Evolutionary conservation across 1,140 invertebrate genomes (phyloP).

Genomic region (Papilio aristodemus): DNA sequence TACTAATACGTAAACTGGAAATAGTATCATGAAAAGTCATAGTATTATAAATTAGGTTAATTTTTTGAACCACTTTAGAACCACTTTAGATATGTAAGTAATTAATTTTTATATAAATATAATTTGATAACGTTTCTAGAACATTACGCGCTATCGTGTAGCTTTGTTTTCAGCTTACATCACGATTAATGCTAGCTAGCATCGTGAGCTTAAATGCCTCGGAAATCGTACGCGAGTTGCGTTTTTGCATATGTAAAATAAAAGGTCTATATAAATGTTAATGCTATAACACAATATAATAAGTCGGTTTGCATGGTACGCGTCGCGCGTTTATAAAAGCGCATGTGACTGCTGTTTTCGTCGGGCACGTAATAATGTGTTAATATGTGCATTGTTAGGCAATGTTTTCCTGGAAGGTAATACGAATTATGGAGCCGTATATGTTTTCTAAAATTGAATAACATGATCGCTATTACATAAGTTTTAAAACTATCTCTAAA

Average conservation of each 20-base stretch:
- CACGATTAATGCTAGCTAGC: not conserved
- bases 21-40: too few relatives aligned
- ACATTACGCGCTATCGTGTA: not conserved
- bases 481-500: not conserved
- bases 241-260: constrained; percentile 21
- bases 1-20: too few relatives aligned
- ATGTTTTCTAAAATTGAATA: not conserved
- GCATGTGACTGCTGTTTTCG: constrained; percentile 7
- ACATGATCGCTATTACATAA: not conserved
- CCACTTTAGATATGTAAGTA: too few relatives aligned
- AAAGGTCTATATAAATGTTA: constrained; percentile 27
- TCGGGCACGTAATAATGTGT: constrained; percentile 1
- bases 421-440: not conserved
- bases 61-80: too few relatives aligned
- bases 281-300: constrained; percentile 4
- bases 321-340: constrained; percentile 7
- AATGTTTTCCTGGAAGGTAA: not conserved
- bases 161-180: not conserved
- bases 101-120: too few relatives aligned
- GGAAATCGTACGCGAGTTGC: not conserved
- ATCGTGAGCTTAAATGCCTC: not conserved
- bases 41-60: too few relatives aligned
- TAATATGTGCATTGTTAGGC: not conserved
- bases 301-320: constrained; percentile 1
- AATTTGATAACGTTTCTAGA: not conserved